A percentile compares a stretch with the other conserved stretches of the same genome.
Conservation (phyloP, 2,113 vertebrate genomes). For the Plectropomus leopardus region DNA sequence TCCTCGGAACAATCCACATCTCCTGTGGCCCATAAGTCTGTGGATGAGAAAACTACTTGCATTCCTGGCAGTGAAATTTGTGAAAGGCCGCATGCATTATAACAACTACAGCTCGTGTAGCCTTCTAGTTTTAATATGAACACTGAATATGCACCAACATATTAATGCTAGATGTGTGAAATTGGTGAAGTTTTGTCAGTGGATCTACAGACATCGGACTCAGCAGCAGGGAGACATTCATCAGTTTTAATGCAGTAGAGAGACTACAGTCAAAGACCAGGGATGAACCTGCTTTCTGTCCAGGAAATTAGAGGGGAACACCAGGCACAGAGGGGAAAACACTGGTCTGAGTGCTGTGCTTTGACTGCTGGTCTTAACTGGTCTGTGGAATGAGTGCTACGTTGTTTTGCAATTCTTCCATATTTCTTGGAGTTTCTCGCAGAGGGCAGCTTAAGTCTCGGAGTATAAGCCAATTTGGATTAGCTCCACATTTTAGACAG, state of each 20-base stretch:
- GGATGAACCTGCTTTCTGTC: constrained; percentile 32
- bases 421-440: constrained; percentile 66
- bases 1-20: constrained; percentile 71
- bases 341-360: constrained; percentile 13
- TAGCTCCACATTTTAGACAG: constrained; percentile 78
- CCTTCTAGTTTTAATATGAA: constrained; percentile 6
- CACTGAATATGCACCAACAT: constrained; percentile 18
- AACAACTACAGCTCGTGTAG: constrained; percentile 22
- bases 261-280: constrained; percentile 18
- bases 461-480: constrained; percentile 79
- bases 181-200: constrained; percentile 12
- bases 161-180: constrained; percentile 20
- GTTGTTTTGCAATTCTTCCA: constrained; percentile 69
- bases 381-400: constrained; percentile 18
- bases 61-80: constrained; percentile 26
- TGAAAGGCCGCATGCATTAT: constrained; percentile 19
- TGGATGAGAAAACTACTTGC: constrained; percentile 46
- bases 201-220: constrained; percentile 41
- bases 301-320: constrained; percentile 51
- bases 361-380: constrained; percentile 43
- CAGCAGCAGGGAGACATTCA: constrained; percentile 44
- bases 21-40: constrained; percentile 60
- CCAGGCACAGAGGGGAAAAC: constrained; percentile 25
- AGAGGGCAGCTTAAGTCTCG: constrained; percentile 72
- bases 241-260: constrained; percentile 47